These are phyloP conservation scores for Aplysina aerophoba DNA, from an alignment of 37 sponge, comb jelly and placozoan genomes.

Conservation along the genomic window DNA sequence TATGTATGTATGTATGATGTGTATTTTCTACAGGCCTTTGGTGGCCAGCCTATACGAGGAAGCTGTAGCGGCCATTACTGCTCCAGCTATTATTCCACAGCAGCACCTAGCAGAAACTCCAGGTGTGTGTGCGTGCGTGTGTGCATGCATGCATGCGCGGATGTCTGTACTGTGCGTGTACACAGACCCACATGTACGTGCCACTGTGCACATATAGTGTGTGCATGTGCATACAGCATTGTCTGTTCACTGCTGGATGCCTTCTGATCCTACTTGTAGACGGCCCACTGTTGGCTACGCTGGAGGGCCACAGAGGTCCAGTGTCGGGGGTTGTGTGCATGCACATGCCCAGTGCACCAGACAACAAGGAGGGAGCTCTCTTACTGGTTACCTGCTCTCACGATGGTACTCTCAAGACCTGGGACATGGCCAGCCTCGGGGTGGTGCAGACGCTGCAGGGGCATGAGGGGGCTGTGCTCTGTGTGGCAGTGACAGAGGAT, in stretches of 20 bases:
- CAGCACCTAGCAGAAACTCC: conserved; percentile 14
- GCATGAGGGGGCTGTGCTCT: conserved; percentile 58
- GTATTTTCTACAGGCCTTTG: not conserved
- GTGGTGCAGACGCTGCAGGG: conserved; percentile 73
- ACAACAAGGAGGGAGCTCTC: not conserved
- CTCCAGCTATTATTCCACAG: not conserved
- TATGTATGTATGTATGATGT: too few species aligned
- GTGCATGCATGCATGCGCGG: not conserved
- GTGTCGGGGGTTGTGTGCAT: conserved; percentile 49
- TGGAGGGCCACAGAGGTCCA: conserved; percentile 73
- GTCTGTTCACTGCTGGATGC: not conserved
- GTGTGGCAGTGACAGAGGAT: conserved; percentile 54
- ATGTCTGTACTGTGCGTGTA: conserved; percentile 11
- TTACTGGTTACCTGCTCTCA: conserved; percentile 62
- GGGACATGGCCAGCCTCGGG: conserved; percentile 63
- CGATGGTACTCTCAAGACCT: conserved; percentile 70
- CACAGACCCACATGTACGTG: too few species aligned
- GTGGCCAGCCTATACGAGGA: not conserved
- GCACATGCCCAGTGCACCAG: not conserved
- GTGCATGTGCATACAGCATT: not conserved
- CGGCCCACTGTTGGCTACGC: conserved; percentile 61
- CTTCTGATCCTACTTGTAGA: conserved; percentile 17
- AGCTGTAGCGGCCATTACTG: not conserved
- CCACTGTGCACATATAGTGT: too few species aligned
- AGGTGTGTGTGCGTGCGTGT: conserved; percentile 22